Evolutionary conservation across 2,797 vertebrate genomes (phyloP).

Genomic region (Karalla daura): DNA sequence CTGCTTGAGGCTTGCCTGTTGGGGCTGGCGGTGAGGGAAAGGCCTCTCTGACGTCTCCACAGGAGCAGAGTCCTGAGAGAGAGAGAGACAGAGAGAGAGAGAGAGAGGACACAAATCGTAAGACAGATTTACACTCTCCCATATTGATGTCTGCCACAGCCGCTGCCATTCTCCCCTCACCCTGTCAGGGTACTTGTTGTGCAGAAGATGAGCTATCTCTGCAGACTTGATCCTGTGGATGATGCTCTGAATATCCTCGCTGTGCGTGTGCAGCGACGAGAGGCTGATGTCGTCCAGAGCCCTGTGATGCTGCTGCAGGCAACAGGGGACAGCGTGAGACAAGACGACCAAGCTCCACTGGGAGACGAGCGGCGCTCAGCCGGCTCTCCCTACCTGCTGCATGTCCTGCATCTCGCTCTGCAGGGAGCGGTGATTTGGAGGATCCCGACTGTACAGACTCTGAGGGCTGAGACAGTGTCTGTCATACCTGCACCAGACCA

Average conservation of each 20-base stretch:
- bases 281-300: conserved; percentile 62
- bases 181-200: conserved; percentile 65
- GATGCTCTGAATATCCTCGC: conserved; percentile 71
- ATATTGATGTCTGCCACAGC: not conserved
- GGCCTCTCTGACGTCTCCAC: conserved; percentile 70
- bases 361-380: not conserved
- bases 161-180: conserved; percentile 55
- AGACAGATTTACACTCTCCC: conserved; percentile 2
- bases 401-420: conserved; percentile 80
- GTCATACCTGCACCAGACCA: conserved; percentile 79
- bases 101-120: no score
- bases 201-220: conserved; percentile 65
- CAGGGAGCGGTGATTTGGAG: conserved; percentile 76
- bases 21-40: conserved; percentile 65
- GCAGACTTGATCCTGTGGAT: conserved; percentile 76
- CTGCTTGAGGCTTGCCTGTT: conserved; percentile 77
- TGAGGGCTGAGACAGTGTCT: conserved; percentile 63
- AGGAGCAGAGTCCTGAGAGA: conserved; percentile 65
- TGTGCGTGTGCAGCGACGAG: conserved; percentile 51
- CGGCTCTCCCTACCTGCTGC: conserved; percentile 69
- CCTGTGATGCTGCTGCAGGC: conserved; percentile 55
- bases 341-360: not conserved
- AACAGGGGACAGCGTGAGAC: not conserved
- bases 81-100: conserved; percentile 12
- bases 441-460: conserved; percentile 49